These are phyloP conservation scores for Xestia sexstrigata DNA, from an alignment of 2,888 invertebrate genomes.

Conservation along the genomic window DNA sequence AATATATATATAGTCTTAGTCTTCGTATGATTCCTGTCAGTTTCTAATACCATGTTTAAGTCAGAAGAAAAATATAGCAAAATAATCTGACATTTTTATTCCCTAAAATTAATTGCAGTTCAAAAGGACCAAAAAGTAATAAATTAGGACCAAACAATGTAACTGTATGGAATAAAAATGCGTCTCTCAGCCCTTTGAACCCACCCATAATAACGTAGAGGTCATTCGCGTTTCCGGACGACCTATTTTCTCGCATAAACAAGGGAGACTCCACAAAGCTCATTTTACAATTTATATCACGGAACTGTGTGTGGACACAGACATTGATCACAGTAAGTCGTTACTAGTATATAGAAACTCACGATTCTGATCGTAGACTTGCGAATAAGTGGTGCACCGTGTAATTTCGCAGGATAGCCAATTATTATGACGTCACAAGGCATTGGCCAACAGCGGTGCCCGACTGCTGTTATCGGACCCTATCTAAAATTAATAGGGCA, in stretches of 20 bases:
- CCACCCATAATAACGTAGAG: constrained; percentile 40
- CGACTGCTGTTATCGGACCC: constrained; percentile 66
- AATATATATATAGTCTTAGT: not conserved
- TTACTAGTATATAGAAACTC: constrained; percentile 41
- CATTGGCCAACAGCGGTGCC: constrained; percentile 63
- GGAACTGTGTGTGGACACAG: constrained; percentile 50
- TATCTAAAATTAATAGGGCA: constrained; percentile 78
- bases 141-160: constrained; percentile 15
- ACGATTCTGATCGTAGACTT: constrained; percentile 64
- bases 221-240: constrained; percentile 57
- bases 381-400: constrained; percentile 68
- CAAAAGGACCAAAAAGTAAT: constrained; percentile 2
- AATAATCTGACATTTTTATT: not conserved
- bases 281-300: constrained; percentile 55
- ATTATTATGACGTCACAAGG: constrained; percentile 72
- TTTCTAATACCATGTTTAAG: not conserved
- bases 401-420: constrained; percentile 71
- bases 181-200: constrained; percentile 40
- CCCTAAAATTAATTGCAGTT: not conserved
- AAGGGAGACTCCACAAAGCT: constrained; percentile 52
- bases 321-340: constrained; percentile 59
- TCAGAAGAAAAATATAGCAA: not conserved
- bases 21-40: too few relatives aligned
- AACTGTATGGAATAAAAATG: constrained; percentile 40
- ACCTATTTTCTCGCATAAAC: constrained; percentile 62